These are phyloP conservation scores for Raja brachyura DNA, from an alignment of 2,113 vertebrate species.

Conservation along the genomic window DNA sequence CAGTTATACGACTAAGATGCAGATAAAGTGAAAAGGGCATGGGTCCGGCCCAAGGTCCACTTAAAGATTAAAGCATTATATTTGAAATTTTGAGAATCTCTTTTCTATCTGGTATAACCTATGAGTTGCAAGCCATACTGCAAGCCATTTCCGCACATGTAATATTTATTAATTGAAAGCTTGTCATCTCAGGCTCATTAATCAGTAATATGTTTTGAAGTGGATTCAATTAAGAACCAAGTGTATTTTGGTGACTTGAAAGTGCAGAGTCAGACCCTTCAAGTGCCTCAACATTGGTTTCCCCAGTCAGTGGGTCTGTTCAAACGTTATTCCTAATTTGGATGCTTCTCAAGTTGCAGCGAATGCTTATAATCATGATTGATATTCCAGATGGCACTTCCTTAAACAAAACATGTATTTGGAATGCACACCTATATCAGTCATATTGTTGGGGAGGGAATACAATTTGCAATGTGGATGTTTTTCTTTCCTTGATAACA, in stretches of 20 bases:
- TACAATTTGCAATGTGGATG: background rate
- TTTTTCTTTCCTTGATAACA: background rate
- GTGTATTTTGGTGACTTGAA: slow-evolving; percentile 42
- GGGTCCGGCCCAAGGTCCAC: slow-evolving; percentile 14
- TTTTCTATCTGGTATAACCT: background rate
- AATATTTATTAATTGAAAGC: background rate
- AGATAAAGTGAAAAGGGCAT: background rate
- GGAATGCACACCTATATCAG: background rate
- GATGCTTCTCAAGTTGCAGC: slow-evolving; percentile 40
- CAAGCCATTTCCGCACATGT: background rate
- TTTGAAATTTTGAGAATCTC: background rate
- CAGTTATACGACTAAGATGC: background rate
- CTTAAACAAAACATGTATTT: background rate
- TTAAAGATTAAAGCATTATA: background rate
- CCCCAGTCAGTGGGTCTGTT: slow-evolving; percentile 21
- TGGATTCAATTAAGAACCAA: background rate
- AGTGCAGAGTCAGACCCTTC: slow-evolving; percentile 55
- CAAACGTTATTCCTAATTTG: slow-evolving; percentile 40
- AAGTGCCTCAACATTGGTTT: slow-evolving; percentile 56
- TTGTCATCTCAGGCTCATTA: background rate
- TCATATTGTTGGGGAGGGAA: background rate
- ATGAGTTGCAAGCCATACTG: background rate
- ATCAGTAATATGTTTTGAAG: background rate
- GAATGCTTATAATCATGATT: slow-evolving; percentile 40
- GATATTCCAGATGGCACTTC: slow-evolving; percentile 3